Conservation (phyloP, 2,888 invertebrate genomes). For the Tryphoninae sp. region DNA sequence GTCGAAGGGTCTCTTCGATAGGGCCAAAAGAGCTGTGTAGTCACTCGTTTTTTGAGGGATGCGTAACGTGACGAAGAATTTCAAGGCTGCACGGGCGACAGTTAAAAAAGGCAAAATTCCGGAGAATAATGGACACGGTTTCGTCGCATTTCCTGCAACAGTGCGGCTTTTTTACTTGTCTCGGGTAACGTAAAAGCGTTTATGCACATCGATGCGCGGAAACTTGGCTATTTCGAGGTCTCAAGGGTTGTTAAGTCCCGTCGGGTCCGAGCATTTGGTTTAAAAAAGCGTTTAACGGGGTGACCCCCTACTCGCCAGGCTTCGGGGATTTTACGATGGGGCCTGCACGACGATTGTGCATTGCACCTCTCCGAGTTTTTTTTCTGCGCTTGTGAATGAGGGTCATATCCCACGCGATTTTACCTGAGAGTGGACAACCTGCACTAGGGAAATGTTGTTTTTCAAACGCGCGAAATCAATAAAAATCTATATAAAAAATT, state of each 20-base stretch:
- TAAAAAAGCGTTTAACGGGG: constrained; percentile 78
- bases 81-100: constrained; percentile 74
- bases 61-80: constrained; percentile 71
- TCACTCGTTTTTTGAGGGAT: constrained; percentile 41
- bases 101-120: constrained; percentile 69
- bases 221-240: constrained; percentile 67
- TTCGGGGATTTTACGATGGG: constrained; percentile 60
- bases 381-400: constrained; percentile 47
- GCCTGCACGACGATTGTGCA: constrained; percentile 44
- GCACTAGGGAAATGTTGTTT: constrained; percentile 24
- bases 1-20: constrained; percentile 66
- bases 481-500: not conserved
- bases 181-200: constrained; percentile 55
- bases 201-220: constrained; percentile 54
- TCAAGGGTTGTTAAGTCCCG: constrained; percentile 78
- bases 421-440: constrained; percentile 56
- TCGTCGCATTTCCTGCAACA: constrained; percentile 79
- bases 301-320: constrained; percentile 66
- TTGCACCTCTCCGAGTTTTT: constrained; percentile 29
- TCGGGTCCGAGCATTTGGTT: constrained; percentile 60
- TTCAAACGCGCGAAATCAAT: constrained; percentile 8
- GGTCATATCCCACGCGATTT: constrained; percentile 21
- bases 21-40: constrained; percentile 38
- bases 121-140: constrained; percentile 69
- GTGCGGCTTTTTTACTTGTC: constrained; percentile 74